A percentile compares a stretch with the other conserved stretches of the same genome.
These are phyloP conservation scores for Chrysolophus pictus DNA, from an alignment of 2,797 vertebrate genomes.

Conservation along the genomic window DNA sequence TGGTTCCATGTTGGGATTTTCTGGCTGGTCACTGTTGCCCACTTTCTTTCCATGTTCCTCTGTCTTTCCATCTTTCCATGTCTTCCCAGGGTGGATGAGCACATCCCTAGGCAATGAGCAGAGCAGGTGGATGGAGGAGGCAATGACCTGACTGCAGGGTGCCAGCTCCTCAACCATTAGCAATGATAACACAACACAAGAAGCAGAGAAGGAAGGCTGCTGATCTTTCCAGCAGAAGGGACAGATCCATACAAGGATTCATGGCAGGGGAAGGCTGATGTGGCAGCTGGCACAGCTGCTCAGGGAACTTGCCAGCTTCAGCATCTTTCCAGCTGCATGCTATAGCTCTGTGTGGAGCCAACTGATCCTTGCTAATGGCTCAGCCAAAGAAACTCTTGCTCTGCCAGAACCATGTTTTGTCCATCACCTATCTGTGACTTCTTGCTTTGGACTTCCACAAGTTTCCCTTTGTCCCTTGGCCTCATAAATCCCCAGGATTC, in stretches of 20 bases:
- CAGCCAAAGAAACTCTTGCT: neutral
- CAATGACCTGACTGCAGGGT: neutral
- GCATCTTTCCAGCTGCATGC: neutral
- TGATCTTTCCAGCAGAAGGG: neutral
- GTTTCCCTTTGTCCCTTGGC: neutral
- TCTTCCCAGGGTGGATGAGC: neutral
- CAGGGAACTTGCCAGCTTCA: neutral
- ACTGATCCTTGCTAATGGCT: neutral
- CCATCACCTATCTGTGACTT: neutral
- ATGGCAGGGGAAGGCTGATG: fast-evolving
- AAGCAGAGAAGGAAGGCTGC: neutral
- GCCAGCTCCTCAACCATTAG: neutral
- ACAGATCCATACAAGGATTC: neutral
- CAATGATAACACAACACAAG: neutral
- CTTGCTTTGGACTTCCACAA: neutral
- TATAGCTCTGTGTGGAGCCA: neutral
- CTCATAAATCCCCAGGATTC: neutral
- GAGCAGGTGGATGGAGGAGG: neutral
- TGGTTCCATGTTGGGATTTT: neutral
- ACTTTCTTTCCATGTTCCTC: neutral
- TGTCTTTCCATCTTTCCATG: no score
- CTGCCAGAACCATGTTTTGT: neutral
- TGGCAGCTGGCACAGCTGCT: neutral
- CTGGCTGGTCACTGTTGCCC: neutral
- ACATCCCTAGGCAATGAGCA: neutral